phyloP scores from a whole-genome alignment of 1,140 invertebrate genomes.

The Diploscapter pachys region DNA sequence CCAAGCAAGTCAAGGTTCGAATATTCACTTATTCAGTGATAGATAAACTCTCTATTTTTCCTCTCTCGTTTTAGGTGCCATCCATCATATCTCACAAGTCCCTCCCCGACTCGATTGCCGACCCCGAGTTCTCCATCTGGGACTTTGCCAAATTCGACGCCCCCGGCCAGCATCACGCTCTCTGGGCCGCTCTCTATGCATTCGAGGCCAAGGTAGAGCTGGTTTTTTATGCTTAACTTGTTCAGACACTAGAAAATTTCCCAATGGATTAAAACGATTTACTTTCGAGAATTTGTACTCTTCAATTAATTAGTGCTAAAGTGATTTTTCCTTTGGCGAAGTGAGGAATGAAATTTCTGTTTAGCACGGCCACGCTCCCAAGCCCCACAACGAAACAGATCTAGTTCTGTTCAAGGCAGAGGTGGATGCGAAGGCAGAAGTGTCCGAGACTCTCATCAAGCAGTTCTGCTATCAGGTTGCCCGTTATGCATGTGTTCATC shows the following conservation, averaged over 20 bases:
- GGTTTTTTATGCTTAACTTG: constrained; percentile 65
- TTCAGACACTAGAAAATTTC: constrained; percentile 63
- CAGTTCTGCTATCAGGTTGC: constrained; percentile 11
- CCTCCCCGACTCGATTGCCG: constrained; percentile 61
- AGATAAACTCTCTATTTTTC: not conserved
- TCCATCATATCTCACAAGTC: constrained; percentile 15
- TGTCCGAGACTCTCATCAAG: constrained; percentile 40
- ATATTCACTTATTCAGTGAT: constrained; percentile 60
- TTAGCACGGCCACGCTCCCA: constrained; percentile 31
- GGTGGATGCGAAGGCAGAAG: constrained; percentile 56
- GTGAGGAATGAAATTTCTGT: constrained; percentile 64
- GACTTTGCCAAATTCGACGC: constrained; percentile 94
- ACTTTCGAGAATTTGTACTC: constrained; percentile 13
- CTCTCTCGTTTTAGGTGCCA: not conserved
- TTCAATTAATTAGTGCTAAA: too few relatives aligned
- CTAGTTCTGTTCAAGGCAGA: constrained; percentile 69
- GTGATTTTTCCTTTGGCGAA: too few relatives aligned
- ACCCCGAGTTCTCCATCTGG: constrained; percentile 80
- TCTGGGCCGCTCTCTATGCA: constrained; percentile 77
- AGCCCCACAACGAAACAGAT: constrained; percentile 68
- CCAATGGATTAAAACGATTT: not conserved
- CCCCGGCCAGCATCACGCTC: constrained; percentile 81
- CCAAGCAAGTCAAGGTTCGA: constrained; percentile 82
- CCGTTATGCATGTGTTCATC: not conserved
- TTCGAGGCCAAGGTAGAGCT: constrained; percentile 66